Conservation (phyloP, 2,888 invertebrate species). For the Lasioglossum malachurum region DNA sequence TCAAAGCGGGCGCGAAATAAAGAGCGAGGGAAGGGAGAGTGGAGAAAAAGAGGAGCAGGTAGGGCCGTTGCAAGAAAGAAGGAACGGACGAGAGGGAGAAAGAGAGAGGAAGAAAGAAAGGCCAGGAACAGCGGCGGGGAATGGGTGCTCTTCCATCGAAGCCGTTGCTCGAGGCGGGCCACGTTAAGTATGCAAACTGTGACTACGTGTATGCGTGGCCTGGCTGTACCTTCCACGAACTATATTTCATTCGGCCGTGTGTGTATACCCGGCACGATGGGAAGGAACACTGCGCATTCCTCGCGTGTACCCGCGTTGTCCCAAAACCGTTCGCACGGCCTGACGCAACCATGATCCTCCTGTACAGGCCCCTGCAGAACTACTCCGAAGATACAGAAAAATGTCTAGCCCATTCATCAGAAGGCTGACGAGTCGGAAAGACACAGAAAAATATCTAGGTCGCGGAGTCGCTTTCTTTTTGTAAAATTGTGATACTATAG, state of each 20-base stretch:
- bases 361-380: neutral
- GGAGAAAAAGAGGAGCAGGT: neutral
- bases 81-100: neutral
- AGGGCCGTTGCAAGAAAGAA: neutral
- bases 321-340: conserved; percentile 57
- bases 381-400: neutral
- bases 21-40: neutral
- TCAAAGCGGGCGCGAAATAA: conserved; percentile 19
- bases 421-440: too few relatives aligned
- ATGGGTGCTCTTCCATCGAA: conserved; percentile 47
- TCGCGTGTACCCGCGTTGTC: conserved; percentile 41
- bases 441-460: neutral
- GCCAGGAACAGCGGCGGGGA: neutral
- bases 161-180: conserved; percentile 41
- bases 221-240: conserved; percentile 65
- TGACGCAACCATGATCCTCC: neutral
- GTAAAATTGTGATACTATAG: neutral
- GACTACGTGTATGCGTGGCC: conserved; percentile 28
- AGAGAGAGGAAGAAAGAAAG: neutral
- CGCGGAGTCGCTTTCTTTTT: neutral
- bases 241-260: conserved; percentile 63
- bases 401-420: neutral
- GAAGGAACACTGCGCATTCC: conserved; percentile 58
- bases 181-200: conserved; percentile 67
- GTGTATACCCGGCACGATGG: conserved; percentile 41